Conservation (phyloP, 1,140 invertebrate genomes). For the Drosophila biarmipes region DNA sequence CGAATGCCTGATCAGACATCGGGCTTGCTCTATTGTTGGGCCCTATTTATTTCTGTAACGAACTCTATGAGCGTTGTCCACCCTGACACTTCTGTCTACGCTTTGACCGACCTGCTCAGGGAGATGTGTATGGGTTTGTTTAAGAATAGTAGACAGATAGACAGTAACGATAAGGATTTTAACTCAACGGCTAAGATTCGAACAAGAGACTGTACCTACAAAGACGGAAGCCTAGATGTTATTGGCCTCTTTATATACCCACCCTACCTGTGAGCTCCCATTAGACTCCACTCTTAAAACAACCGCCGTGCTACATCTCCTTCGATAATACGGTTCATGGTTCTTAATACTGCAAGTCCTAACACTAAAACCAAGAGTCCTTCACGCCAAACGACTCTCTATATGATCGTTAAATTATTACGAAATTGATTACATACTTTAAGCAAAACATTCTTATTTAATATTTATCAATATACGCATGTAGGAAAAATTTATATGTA, state of each 20-base stretch:
- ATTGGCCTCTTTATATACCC: neutral
- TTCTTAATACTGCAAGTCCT: too few relatives aligned
- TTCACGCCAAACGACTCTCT: too few relatives aligned
- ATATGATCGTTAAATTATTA: too few relatives aligned
- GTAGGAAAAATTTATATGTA: too few relatives aligned
- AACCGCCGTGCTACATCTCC: too few relatives aligned
- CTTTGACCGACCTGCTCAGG: neutral
- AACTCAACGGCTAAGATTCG: neutral
- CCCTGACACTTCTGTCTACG: neutral
- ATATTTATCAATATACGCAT: too few relatives aligned
- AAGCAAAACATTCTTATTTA: too few relatives aligned
- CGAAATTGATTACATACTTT: too few relatives aligned
- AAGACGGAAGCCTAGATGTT: neutral
- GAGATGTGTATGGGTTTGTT: neutral
- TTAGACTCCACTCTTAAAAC: too few relatives aligned
- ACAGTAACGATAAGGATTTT: neutral
- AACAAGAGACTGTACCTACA: neutral
- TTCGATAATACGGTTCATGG: too few relatives aligned
- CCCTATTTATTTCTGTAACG: neutral
- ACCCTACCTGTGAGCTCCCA: too few relatives aligned
- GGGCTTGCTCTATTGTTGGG: neutral
- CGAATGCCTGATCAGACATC: conserved; percentile 1
- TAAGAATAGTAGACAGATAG: neutral
- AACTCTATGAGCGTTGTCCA: neutral
- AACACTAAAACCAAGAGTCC: too few relatives aligned